A percentile compares a stretch with the other conserved stretches of the same genome.
These are phyloP conservation scores for Entomobrya multifasciata DNA, from an alignment of 2,888 invertebrate genomes.

Conservation along the genomic window DNA sequence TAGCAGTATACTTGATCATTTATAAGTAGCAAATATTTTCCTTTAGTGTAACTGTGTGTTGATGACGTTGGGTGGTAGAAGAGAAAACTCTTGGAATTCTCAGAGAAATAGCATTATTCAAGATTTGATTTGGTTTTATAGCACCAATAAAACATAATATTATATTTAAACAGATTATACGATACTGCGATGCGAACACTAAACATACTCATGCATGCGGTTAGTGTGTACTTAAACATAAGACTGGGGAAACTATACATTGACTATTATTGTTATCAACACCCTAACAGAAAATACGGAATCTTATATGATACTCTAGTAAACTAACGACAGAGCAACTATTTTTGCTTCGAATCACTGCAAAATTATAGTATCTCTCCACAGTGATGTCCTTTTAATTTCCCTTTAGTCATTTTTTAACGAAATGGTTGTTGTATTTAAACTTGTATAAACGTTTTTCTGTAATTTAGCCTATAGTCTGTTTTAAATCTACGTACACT, in stretches of 20 bases:
- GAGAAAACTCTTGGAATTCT: no score
- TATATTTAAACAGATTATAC: constrained; percentile 47
- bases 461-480: background rate
- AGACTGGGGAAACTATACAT: constrained; percentile 10
- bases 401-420: constrained; percentile 17
- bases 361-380: constrained; percentile 29
- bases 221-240: background rate
- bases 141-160: constrained; percentile 51
- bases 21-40: constrained; percentile 20
- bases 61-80: background rate
- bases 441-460: background rate
- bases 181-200: no score
- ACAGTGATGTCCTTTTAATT: constrained; percentile 45
- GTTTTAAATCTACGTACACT: no score
- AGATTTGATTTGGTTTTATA: constrained; percentile 48
- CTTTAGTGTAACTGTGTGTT: background rate
- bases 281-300: no score
- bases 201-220: background rate
- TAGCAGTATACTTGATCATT: background rate
- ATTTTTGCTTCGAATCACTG: background rate
- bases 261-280: no score
- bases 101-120: constrained; percentile 15
- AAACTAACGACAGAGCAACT: background rate
- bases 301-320: no score
- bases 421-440: background rate